Base-by-base conservation (phyloP, 2,797 vertebrate genomes). In the Columba guinea region DNA sequence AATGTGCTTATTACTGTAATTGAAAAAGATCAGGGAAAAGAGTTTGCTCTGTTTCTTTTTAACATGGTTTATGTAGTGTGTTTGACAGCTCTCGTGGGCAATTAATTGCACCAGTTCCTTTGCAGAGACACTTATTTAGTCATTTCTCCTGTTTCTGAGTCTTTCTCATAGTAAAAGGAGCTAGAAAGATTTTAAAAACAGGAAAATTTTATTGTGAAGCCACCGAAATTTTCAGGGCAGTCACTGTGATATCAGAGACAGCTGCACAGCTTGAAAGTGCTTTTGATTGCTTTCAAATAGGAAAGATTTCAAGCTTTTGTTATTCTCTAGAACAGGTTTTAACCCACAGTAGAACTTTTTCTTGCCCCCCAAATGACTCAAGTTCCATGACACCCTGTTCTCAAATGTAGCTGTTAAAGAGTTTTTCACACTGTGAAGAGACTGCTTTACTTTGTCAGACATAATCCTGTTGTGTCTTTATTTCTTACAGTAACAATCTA, bases 161-260 rank as follows among this genome's bases (percentile, higher is more conserved):
- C 16, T 67, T 92, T 86, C 59, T 94, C 19, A 65, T 28, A 69
- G 16, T 63, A 78, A 60, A 81, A 88, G 24, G 69, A 86, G 44
- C n/a, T 70, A 77, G 10, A 92, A 92, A 86, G 32, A 65, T 52
- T 88, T 88, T 71, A 81, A 91, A 91, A 88, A 19, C 23, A 93
- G 84, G 51, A 91, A 86, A 77, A 81, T 56, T 35, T 90, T n/a
- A 73, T 79, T 81, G 55, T 76, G 34, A 94, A 94, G 58, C 51
- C 62, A 81, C 62, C 65, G 37, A 62, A 83, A 34, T 68, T 81
- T 77, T 64, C 34, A 81, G 79, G 24, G 35, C 28, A 84, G 65
- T 78, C 73, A 55, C 11, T 53, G 51, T 46, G 84, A 86, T 84
- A 70, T 74, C 63, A 85, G 75, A 92, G 39, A n/a, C 13, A 69